These are phyloP conservation scores for Lepetodrilus schrolli DNA, from an alignment of 2,888 invertebrate species.

Conservation along the genomic window DNA sequence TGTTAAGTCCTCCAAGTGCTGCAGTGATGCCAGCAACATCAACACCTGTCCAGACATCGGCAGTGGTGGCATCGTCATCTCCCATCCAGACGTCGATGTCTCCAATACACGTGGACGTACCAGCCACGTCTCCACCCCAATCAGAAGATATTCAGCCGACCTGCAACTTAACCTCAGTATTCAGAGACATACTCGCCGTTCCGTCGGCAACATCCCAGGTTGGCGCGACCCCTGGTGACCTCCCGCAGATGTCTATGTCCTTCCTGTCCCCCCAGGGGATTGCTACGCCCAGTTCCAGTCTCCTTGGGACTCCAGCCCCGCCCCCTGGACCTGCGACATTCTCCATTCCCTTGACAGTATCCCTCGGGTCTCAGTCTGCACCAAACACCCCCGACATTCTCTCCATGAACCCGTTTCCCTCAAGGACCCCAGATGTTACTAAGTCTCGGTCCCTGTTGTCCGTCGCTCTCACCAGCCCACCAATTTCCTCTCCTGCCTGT, in stretches of 20 bases:
- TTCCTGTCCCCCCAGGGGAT: neutral
- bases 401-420: neutral
- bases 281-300: neutral
- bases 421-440: neutral
- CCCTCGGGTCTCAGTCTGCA: neutral
- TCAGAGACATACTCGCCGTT: neutral
- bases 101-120: too few species aligned
- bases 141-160: neutral
- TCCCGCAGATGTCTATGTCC: neutral
- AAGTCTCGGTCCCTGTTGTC: neutral
- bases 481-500: neutral
- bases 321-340: neutral
- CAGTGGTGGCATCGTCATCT: too few species aligned
- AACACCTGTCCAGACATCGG: too few species aligned
- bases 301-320: neutral
- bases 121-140: too few species aligned
- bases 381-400: constrained; percentile 7
- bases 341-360: too few species aligned
- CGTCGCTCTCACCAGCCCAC: neutral
- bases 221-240: neutral
- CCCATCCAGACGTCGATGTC: too few species aligned
- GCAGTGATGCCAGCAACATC: neutral
- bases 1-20: neutral
- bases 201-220: neutral
- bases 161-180: neutral